Evolutionary conservation across 2,113 vertebrate genomes (phyloP).

Genomic region (Notiomystis cincta): DNA sequence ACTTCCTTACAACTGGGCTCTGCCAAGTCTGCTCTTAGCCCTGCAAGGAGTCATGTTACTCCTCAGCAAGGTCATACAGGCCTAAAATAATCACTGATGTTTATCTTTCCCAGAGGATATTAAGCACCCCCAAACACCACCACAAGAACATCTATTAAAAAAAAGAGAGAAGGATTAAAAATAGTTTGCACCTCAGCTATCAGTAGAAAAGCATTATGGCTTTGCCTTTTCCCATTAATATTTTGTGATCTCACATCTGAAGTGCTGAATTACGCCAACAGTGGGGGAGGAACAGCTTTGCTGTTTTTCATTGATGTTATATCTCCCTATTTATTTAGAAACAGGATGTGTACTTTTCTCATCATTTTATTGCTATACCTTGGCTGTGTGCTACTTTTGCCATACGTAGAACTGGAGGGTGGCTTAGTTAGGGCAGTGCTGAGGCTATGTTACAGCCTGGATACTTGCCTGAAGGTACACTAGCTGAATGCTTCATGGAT

Average conservation of each 20-base stretch:
- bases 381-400: background rate
- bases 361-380: background rate
- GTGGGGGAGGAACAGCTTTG: background rate
- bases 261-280: background rate
- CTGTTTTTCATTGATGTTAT: background rate
- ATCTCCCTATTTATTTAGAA: background rate
- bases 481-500: background rate
- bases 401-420: background rate
- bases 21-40: constrained; percentile 45
- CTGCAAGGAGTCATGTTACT: constrained; percentile 40
- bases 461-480: background rate
- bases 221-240: constrained; percentile 1
- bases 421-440: background rate
- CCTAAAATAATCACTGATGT: constrained; percentile 34
- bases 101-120: constrained; percentile 56
- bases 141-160: background rate
- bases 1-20: constrained; percentile 20
- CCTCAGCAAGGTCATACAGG: constrained; percentile 45
- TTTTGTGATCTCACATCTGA: background rate
- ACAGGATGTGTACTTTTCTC: background rate
- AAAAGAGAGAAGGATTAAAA: background rate
- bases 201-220: background rate
- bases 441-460: background rate
- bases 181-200: background rate
- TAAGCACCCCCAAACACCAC: constrained; percentile 40